A percentile compares a stretch with the other conserved stretches of the same genome.
Conservation (phyloP, 2,113 vertebrate species). For the Micromys minutus region DNA sequence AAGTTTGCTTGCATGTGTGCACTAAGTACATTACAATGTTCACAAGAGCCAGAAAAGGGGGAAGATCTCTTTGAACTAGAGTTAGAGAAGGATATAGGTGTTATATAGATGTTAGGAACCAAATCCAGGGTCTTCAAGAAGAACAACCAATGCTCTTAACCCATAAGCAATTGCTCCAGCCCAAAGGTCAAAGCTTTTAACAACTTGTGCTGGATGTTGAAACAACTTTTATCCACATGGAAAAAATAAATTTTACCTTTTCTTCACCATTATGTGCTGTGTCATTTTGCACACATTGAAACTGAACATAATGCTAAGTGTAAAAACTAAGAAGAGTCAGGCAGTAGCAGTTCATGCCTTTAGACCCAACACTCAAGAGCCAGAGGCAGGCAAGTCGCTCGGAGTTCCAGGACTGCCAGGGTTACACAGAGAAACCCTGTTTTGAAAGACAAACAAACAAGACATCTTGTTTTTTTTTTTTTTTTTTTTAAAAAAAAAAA, state of each 20-base stretch:
- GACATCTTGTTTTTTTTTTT: background rate
- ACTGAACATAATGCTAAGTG: background rate
- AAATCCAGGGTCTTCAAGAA: background rate
- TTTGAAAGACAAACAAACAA: background rate
- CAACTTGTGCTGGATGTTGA: background rate
- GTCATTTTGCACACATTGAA: background rate
- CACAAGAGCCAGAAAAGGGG: background rate
- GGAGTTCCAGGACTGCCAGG: background rate
- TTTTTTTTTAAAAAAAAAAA: background rate
- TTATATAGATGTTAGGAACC: background rate
- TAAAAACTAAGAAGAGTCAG: background rate
- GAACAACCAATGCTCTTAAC: background rate
- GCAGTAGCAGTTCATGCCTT: background rate
- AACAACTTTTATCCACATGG: background rate
- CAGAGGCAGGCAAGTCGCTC: background rate
- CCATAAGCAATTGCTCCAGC: background rate
- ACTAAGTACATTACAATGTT: background rate
- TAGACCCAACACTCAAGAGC: background rate
- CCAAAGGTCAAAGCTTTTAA: constrained; percentile 4
- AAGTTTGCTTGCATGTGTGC: background rate
- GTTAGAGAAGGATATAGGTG: background rate
- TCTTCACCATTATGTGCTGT: background rate
- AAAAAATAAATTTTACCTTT: background rate
- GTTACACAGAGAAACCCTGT: background rate
- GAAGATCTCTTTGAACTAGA: background rate